A percentile compares a stretch with the other conserved stretches of the same genome.
Evolutionary conservation across 2,113 vertebrate species (phyloP).

Genomic region (Dolichallabes microphthalmus): DNA sequence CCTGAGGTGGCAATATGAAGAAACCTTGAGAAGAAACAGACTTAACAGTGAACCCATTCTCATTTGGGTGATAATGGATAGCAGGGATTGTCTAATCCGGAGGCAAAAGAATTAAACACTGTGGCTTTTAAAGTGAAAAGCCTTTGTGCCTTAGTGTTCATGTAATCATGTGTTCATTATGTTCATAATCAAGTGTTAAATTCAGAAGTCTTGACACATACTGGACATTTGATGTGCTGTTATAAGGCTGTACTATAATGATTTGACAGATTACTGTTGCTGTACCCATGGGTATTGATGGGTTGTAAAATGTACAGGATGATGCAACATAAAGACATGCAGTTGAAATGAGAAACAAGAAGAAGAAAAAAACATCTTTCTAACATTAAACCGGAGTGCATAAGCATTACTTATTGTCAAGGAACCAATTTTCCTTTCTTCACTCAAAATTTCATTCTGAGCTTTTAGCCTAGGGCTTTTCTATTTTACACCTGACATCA

Average conservation of each 20-base stretch:
- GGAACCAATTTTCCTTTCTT: neutral
- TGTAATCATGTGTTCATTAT: neutral
- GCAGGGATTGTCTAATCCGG: too few relatives aligned
- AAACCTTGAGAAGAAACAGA: too few relatives aligned
- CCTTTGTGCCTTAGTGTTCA: neutral
- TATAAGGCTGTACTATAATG: neutral
- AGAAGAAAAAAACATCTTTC: neutral
- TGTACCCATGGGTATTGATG: neutral
- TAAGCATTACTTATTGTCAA: neutral
- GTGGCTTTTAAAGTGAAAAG: too few relatives aligned
- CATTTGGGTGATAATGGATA: too few relatives aligned
- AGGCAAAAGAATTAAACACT: too few relatives aligned
- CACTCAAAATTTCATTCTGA: neutral
- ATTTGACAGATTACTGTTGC: neutral
- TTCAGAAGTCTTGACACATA: too few relatives aligned
- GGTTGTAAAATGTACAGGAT: neutral
- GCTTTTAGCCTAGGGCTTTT: constrained; percentile 25
- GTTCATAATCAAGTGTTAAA: too few relatives aligned
- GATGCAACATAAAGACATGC: neutral
- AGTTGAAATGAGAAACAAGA: neutral
- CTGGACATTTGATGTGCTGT: too few relatives aligned
- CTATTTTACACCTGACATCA: constrained; percentile 18
- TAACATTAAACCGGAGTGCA: neutral
- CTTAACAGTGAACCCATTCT: too few relatives aligned
- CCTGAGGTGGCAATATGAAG: too few relatives aligned